Percentiles rank a stretch among this genome's conserved stretches.
Conservation (phyloP, 2,888 invertebrate genomes). For the Antheraea yamamai region DNA sequence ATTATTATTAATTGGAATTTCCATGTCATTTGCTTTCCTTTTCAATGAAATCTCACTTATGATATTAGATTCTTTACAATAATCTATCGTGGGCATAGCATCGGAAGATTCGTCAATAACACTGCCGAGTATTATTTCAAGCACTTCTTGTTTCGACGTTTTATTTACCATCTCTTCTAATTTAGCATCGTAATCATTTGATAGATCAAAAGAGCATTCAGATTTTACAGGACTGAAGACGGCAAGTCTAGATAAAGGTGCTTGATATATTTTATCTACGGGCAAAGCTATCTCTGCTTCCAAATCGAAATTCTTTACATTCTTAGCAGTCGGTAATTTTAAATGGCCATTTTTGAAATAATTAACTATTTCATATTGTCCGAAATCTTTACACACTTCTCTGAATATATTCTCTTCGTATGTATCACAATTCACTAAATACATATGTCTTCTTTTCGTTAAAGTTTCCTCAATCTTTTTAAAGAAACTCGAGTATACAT, state of each 20-base stretch:
- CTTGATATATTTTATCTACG: constrained; percentile 41
- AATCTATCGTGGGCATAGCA: constrained; percentile 67
- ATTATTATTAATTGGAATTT: constrained; percentile 63
- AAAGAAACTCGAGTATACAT: constrained; percentile 56
- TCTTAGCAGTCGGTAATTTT: constrained; percentile 54
- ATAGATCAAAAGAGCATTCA: constrained; percentile 71
- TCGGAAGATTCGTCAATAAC: constrained; percentile 52
- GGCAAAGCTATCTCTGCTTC: constrained; percentile 63
- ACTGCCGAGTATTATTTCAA: constrained; percentile 78
- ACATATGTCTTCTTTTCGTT: constrained; percentile 51
- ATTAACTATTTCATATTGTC: constrained; percentile 61
- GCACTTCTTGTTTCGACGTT: constrained; percentile 72
- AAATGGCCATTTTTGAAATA: constrained; percentile 68
- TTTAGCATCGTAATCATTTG: constrained; percentile 71
- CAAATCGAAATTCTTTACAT: constrained; percentile 60
- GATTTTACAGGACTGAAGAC: constrained; percentile 72
- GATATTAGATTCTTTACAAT: constrained; percentile 60
- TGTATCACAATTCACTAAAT: constrained; percentile 66
- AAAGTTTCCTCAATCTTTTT: constrained; percentile 47
- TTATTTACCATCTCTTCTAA: constrained; percentile 73
- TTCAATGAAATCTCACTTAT: constrained; percentile 53
- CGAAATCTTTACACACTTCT: constrained; percentile 56
- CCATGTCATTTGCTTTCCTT: constrained; percentile 57
- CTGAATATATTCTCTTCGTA: constrained; percentile 66
- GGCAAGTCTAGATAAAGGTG: constrained; percentile 31